Percentiles rank a stretch among this genome's conserved stretches.
phyloP scores from a whole-genome alignment of 2,797 vertebrate species.

The Fratercula arctica region DNA sequence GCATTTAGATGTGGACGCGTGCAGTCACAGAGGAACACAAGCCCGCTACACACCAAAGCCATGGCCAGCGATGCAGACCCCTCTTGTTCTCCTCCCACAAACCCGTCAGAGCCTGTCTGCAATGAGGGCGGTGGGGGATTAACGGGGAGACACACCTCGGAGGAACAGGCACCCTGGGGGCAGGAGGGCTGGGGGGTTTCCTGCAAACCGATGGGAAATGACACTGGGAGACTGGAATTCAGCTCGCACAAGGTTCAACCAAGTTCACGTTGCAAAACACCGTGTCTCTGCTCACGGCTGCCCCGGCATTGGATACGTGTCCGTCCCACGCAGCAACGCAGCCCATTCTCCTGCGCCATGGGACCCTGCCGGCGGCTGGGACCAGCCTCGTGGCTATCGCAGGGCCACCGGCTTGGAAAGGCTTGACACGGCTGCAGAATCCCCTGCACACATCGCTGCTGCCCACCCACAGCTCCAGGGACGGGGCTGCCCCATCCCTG shows the following conservation, averaged over 20 bases:
- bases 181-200: not conserved
- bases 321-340: not conserved
- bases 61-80: accelerated
- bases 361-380: not conserved
- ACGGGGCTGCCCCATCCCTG: not conserved
- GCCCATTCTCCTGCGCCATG: accelerated
- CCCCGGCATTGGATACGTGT: accelerated
- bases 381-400: not conserved
- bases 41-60: accelerated
- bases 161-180: not conserved
- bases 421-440: not conserved
- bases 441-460: not conserved
- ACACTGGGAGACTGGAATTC: not conserved
- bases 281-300: accelerated
- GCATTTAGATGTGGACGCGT: accelerated
- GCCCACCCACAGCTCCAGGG: not conserved
- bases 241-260: not conserved
- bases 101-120: accelerated
- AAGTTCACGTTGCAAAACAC: not conserved
- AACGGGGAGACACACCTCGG: accelerated
- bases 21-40: accelerated
- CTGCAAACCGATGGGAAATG: not conserved
- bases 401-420: not conserved
- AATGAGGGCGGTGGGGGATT: not conserved
- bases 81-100: not conserved